Evolutionary conservation across 2,797 vertebrate genomes (phyloP), one percentile per base, ranked within the genome.

Genomic region (Onychomys leucogaster): DNA sequence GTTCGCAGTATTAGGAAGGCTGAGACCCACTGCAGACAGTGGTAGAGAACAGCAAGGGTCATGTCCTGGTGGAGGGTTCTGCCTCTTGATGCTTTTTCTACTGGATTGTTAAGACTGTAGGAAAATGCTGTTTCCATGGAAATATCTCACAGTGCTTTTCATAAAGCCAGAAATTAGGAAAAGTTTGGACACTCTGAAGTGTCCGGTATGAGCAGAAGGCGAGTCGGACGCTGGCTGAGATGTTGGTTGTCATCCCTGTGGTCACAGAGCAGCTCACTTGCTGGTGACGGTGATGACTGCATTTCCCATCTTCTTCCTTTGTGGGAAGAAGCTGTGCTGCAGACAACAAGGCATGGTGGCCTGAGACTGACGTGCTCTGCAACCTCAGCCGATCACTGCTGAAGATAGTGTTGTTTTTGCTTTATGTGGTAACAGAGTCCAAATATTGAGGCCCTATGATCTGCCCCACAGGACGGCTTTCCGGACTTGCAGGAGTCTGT

Each of bases 401-500:
- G 37, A 43, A 10, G 69, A 80, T 76, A 25, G 8, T 81, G 4
- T 77, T 34, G 41, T 61, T 6, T 43, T 9, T 89, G 86, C 55
- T 76, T 76, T 76, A 57, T 78, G 43, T 37, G 8, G 34, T 86
- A 92, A 81, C 37, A 89, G 91, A 69, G 29, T 83, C n/a, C 69
- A 55, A 92, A 46, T 91, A 87, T 73, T 81, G 76, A 93, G 29
- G 67, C 67, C 52, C 98, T 97, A 14, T 96, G 97, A 92, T 98
- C 32, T 95, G 83, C 88, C 97, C 89, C 86, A 94, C 98, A 99
- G 99, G 99, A 99, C 97, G 99, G 99, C 85, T 99, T 99, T 98
- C 99, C 99, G 75, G 99, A 99, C 98, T 99, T 99, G 98, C 99
- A 99, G 98, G 99, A 99, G 98, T 99, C 99, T 0, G 98, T 99